A percentile compares a stretch with the other conserved stretches of the same genome.
Conservation (phyloP, 2,888 invertebrate genomes). For the Nudaria mundana region DNA sequence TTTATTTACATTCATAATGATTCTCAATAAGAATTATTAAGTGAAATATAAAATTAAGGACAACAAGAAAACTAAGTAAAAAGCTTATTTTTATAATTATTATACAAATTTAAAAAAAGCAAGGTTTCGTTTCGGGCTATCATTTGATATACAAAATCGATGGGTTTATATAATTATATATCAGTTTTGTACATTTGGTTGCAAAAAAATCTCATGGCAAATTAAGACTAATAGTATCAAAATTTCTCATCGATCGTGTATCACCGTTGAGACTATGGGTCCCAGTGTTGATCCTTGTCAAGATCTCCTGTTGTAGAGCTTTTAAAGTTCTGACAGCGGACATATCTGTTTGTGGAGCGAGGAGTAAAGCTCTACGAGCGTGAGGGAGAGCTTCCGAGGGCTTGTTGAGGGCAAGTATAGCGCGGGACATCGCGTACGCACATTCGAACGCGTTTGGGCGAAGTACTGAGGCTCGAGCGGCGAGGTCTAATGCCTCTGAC, state of each 20-base stretch:
- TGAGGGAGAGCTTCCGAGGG: slow-evolving; percentile 90
- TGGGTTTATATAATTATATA: slow-evolving; percentile 9
- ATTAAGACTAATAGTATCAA: slow-evolving; percentile 75
- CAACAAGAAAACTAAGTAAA: neutral
- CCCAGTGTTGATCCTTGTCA: slow-evolving; percentile 74
- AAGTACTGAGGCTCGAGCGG: slow-evolving; percentile 91
- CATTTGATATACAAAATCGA: slow-evolving; percentile 17
- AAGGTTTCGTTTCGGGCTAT: too few species aligned
- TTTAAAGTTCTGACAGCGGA: slow-evolving; percentile 88
- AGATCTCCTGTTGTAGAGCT: slow-evolving; percentile 87
- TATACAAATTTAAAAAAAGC: neutral
- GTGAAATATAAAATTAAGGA: slow-evolving; percentile 25
- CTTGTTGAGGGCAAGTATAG: slow-evolving; percentile 88
- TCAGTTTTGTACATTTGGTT: slow-evolving; percentile 18
- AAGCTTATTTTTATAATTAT: neutral
- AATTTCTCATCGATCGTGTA: slow-evolving; percentile 65
- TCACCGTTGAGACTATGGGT: slow-evolving; percentile 63
- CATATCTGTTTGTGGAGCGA: slow-evolving; percentile 86
- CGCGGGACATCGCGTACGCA: slow-evolving; percentile 94
- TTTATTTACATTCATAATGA: slow-evolving; percentile 35
- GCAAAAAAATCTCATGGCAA: slow-evolving; percentile 58
- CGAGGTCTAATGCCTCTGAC: slow-evolving; percentile 92
- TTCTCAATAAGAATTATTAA: slow-evolving; percentile 30
- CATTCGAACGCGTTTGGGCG: slow-evolving; percentile 96
- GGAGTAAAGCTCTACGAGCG: slow-evolving; percentile 88